phyloP scores from a whole-genome alignment of 2,888 invertebrate genomes.

The Alcis repandata region DNA sequence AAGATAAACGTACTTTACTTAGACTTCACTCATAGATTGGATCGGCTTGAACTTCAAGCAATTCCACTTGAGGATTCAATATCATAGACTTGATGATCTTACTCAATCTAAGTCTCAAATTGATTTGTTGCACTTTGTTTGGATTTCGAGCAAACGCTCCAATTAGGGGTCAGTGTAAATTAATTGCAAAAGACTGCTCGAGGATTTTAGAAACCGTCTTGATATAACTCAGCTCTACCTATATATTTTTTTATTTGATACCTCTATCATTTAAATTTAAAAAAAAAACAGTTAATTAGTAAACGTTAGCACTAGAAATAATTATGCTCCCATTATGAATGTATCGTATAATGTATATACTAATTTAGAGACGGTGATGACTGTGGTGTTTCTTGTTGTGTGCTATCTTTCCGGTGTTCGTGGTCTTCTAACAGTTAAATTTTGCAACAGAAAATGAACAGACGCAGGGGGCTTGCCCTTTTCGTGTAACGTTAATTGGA shows the following conservation, averaged over 20 bases:
- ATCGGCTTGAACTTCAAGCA: background rate
- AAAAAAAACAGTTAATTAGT: background rate
- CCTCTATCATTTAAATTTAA: background rate
- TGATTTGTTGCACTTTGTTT: constrained; percentile 5
- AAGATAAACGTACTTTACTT: background rate
- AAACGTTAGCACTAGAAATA: no score
- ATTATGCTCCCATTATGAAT: no score
- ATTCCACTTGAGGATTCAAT: background rate
- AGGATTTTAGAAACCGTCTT: constrained; percentile 1
- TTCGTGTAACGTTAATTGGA: constrained; percentile 14
- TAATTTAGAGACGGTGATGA: no score
- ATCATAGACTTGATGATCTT: background rate
- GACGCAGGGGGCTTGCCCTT: constrained; percentile 1
- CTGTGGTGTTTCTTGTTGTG: background rate
- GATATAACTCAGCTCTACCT: no score
- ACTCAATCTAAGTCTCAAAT: constrained; percentile 1
- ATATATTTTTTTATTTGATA: no score
- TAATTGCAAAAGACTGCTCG: background rate
- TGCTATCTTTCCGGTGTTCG: background rate
- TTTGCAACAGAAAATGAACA: constrained; percentile 10
- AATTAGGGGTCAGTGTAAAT: background rate
- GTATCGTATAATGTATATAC: no score
- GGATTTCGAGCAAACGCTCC: constrained; percentile 1
- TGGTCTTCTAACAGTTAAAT: background rate
- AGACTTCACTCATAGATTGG: background rate